Base-by-base conservation (phyloP, 2,797 vertebrate genomes). In the Aplochiton taeniatus region DNA sequence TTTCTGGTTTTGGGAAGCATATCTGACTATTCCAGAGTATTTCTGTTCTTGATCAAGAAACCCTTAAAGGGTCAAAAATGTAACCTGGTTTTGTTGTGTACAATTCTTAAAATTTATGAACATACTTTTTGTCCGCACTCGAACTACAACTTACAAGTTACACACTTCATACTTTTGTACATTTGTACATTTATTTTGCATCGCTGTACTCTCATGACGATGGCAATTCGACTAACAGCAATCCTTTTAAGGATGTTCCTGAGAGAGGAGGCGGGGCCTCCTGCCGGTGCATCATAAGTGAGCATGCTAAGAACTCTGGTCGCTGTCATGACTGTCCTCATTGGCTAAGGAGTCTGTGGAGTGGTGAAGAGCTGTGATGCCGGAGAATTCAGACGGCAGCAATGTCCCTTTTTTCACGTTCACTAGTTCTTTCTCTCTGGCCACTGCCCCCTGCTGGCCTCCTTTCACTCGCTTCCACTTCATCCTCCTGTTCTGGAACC, bases 401-500 rank as follows among this genome's bases (percentile, higher is more conserved):
- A 98, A 80, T 0, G 95, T 97, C 75, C 96, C 97, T 79, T 99
- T 99, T 92, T 98, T 98, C 89, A 99, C 96, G 59, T 98, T 98
- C 74, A 95, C 96, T 88, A 98, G 95, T 95, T 99, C 97, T 83
- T 98, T 98, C 82, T 98, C 96, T 53, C 96, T 92, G 4, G 96
- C 96, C 0, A 95, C 95, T 4, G 95, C 96, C 67, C 96, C 97
- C 89, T 98, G 97, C 84, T 99, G 97, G 57, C 97, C 96, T 19
- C 97, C 97, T 87, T 98, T 99, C 81, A 99, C 97, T 54, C 97
- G 84, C 84, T 99, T 99, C 97, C 97, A 99, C 87, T 99, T 99
- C 97, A 99, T 99, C 63, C 97, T 83, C 66, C 97, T 89, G 92
- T 99, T 99, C 88, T 99, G 97, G 91, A 98, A 99, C 97, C 97